These are phyloP conservation scores for Malurus leucopterus DNA, from an alignment of 2,797 vertebrate species.

Conservation along the genomic window DNA sequence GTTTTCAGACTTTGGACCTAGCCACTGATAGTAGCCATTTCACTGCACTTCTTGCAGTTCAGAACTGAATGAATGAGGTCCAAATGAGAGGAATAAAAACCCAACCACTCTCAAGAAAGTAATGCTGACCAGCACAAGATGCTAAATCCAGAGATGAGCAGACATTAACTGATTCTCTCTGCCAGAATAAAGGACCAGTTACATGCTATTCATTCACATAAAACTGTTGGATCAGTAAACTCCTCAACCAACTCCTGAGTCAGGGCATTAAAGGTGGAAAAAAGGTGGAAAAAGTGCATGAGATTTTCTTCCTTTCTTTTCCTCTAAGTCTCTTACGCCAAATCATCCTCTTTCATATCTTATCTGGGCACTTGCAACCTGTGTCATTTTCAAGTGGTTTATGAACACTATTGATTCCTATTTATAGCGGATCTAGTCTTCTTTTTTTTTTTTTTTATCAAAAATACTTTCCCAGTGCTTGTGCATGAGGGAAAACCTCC, in stretches of 20 bases:
- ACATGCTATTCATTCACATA: neutral
- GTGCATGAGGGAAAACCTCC: neutral
- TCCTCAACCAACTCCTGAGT: neutral
- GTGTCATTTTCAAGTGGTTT: neutral
- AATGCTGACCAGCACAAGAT: neutral
- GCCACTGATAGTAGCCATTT: accelerated
- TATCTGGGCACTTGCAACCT: neutral
- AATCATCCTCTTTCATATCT: neutral
- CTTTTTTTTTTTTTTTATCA: neutral
- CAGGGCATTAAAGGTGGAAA: neutral
- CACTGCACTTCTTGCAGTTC: neutral
- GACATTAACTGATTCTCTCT: neutral
- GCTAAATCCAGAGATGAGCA: neutral
- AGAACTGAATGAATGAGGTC: neutral
- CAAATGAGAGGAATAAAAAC: neutral
- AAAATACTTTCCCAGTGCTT: neutral
- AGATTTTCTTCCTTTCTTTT: neutral
- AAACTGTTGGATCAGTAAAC: neutral
- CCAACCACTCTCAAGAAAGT: neutral
- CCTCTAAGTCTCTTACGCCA: neutral
- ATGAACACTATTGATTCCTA: neutral
- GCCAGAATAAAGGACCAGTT: neutral
- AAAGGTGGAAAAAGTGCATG: accelerated
- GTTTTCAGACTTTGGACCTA: neutral
- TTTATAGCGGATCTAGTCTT: neutral